Conservation (phyloP, 2,113 vertebrate species). For the Spea multiplicata region DNA sequence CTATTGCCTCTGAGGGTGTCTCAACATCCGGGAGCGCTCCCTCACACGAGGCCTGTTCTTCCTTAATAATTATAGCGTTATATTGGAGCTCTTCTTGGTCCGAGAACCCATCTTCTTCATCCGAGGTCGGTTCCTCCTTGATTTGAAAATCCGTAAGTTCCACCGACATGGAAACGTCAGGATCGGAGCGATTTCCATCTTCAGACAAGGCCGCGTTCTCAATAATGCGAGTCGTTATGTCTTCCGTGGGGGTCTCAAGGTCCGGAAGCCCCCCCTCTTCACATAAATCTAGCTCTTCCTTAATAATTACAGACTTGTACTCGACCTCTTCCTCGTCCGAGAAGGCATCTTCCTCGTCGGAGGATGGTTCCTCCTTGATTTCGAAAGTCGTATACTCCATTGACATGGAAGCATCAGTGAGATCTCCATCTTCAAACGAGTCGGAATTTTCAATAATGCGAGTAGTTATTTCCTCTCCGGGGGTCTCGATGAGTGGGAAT, state of each 20-base stretch:
- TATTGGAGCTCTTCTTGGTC: too few relatives aligned
- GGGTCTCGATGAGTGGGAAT: background rate
- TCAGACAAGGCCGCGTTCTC: background rate
- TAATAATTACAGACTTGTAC: background rate
- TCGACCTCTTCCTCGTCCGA: too few relatives aligned
- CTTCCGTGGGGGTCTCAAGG: background rate
- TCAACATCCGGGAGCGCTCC: too few relatives aligned
- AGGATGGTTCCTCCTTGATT: background rate
- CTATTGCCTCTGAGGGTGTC: too few relatives aligned
- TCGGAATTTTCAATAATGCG: background rate
- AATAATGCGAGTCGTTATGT: background rate
- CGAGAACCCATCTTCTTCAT: too few relatives aligned
- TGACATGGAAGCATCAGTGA: background rate
- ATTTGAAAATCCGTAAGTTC: background rate
- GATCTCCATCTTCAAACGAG: background rate
- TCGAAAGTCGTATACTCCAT: background rate
- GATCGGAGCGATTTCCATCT: background rate
- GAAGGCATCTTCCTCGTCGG: background rate
- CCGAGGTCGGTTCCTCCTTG: background rate
- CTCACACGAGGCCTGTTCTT: too few relatives aligned
- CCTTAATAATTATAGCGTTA: too few relatives aligned
- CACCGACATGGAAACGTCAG: background rate
- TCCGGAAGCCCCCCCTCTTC: background rate
- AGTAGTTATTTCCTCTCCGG: background rate
- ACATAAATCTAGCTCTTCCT: background rate